Evolutionary conservation across 2,113 vertebrate genomes (phyloP), one percentile per base, ranked within the genome.

Genomic region (Alethe castanea): DNA sequence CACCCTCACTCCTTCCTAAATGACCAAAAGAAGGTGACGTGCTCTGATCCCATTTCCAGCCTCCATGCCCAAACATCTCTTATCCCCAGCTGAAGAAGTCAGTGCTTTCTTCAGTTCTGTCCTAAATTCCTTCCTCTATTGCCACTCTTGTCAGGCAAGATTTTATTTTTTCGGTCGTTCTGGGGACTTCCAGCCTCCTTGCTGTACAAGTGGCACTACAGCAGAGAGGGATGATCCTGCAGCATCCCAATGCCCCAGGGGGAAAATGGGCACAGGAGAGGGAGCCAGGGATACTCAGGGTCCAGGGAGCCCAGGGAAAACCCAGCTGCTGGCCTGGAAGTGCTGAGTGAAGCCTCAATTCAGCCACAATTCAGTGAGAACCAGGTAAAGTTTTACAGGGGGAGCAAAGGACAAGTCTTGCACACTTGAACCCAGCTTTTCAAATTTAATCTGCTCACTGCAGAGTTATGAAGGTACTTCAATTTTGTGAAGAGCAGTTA

Each of bases 201-300:
- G 48, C 23, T 4, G 0, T 33, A 18, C 14, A 20, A 48, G n/a
- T 10, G 31, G 18, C 36, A 18, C 17, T 47, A 10, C 23, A 54
- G 67, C 20, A 56, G 0, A 31, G n/a, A 59, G 14, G 42, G 67
- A 33, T 38, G 62, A 17, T 50, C 44, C 36, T 77, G 48, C 19
- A 50, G 47, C 57, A 5, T 35, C 59, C 52, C 13, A 66, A 4
- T 25, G 56, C 6, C 35, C 31, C 56, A 33, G 54, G 35, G n/a
- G 54, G 29, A 10, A 60, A 64, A 33, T 0, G 11, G 35, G 25
- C 64, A 31, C 2, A 4, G 40, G 45, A 56, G 50, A 50, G 11
- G 0, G 1, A 65, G 14, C 11, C 3, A 7, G 42, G 50, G 28
- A 29, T 2, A 4, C 20, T 60, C 20, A 14, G 13, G 12, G 9